A percentile compares a stretch with the other conserved stretches of the same genome.
Conservation (phyloP, 1,140 invertebrate genomes). For the Forficula auricularia region DNA sequence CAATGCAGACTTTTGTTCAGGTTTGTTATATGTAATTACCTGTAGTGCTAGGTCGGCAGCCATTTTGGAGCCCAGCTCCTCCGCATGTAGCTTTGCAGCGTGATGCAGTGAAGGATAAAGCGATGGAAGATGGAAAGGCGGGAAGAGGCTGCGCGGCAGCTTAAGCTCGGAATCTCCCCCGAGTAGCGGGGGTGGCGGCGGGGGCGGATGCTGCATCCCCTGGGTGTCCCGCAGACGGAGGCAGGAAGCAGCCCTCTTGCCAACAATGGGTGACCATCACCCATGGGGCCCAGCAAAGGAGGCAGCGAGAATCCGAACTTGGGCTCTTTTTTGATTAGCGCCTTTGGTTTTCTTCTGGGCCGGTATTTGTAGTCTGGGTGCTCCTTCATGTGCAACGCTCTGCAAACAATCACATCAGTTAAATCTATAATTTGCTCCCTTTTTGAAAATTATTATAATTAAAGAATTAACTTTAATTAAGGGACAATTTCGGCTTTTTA, state of each 20-base stretch:
- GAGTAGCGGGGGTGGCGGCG: constrained; percentile 16
- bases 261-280: too few relatives aligned
- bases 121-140: constrained; percentile 43
- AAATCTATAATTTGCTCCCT: too few relatives aligned
- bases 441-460: background rate
- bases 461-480: background rate
- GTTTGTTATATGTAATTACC: too few relatives aligned
- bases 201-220: constrained; percentile 24
- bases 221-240: constrained; percentile 27
- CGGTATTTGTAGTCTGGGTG: constrained; percentile 92
- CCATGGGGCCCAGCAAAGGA: constrained; percentile 24
- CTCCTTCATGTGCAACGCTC: constrained; percentile 92
- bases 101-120: constrained; percentile 33
- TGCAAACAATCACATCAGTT: constrained; percentile 29
- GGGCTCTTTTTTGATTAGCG: constrained; percentile 48
- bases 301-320: constrained; percentile 49
- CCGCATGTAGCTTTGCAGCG: constrained; percentile 37
- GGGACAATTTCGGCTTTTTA: background rate
- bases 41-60: constrained; percentile 44
- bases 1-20: too few relatives aligned
- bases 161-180: constrained; percentile 38
- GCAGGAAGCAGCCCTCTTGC: background rate
- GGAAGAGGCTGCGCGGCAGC: constrained; percentile 43
- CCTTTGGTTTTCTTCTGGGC: constrained; percentile 77
- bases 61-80: constrained; percentile 27